A percentile compares a stretch with the other conserved stretches of the same genome.
These are phyloP conservation scores for Archegozetes longisetosus DNA, from an alignment of 1,140 invertebrate species.

Conservation along the genomic window DNA sequence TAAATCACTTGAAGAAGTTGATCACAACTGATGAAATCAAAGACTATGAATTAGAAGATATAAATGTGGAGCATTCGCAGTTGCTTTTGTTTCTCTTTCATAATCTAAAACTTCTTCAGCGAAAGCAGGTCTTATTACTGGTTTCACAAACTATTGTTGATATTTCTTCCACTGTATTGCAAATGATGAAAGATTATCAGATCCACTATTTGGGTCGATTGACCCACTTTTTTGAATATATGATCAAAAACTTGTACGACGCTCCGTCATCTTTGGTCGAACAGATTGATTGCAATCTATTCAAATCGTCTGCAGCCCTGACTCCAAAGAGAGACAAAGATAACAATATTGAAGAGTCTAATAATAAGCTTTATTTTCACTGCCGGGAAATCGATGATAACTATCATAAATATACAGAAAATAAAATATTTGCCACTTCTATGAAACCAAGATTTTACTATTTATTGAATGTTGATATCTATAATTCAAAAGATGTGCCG, in stretches of 20 bases:
- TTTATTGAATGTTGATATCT: constrained; percentile 53
- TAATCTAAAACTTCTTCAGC: constrained; percentile 84
- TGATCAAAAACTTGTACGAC: constrained; percentile 88
- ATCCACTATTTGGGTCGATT: constrained; percentile 58
- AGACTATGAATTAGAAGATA: constrained; percentile 39
- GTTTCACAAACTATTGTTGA: constrained; percentile 30
- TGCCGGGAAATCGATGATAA: not conserved
- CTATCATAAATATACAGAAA: not conserved
- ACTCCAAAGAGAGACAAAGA: not conserved
- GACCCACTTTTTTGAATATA: constrained; percentile 78
- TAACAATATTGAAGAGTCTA: not conserved
- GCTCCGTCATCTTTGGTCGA: constrained; percentile 35
- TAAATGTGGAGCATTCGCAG: constrained; percentile 91
- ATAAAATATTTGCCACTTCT: constrained; percentile 22
- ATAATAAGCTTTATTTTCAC: not conserved
- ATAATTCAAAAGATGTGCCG: constrained; percentile 55
- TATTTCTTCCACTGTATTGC: constrained; percentile 17
- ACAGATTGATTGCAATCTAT: constrained; percentile 29
- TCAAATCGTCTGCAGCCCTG: not conserved
- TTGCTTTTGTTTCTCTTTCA: constrained; percentile 84
- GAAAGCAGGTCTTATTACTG: constrained; percentile 71
- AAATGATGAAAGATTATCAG: constrained; percentile 19
- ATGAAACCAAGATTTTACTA: constrained; percentile 71
- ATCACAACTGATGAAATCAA: constrained; percentile 27
- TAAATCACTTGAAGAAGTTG: constrained; percentile 68